Evolutionary conservation across 1,140 invertebrate genomes (phyloP).

Genomic region (Drosophila sechellia): DNA sequence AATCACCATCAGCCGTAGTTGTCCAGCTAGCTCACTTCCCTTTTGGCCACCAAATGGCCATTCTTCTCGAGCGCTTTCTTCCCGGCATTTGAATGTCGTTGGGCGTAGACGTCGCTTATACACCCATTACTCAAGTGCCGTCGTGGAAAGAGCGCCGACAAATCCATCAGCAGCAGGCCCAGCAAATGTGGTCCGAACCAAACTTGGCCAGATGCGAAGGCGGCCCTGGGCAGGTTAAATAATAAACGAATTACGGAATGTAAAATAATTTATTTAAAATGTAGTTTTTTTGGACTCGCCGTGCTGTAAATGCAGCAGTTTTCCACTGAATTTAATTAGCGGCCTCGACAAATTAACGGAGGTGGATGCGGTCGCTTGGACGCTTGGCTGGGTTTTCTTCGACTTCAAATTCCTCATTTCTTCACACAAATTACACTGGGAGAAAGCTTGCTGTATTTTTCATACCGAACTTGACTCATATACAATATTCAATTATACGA

Average conservation of each 20-base stretch:
- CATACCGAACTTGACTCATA: too few relatives aligned
- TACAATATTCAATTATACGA: too few relatives aligned
- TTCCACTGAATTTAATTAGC: conserved; percentile 82
- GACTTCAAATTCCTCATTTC: conserved; percentile 12
- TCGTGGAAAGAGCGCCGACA: conserved; percentile 56
- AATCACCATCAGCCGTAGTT: conserved; percentile 40
- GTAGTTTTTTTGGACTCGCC: conserved; percentile 35
- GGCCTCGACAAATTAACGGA: conserved; percentile 70
- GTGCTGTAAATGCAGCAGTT: conserved; percentile 69
- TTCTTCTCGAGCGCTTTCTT: background rate
- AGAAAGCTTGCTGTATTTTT: background rate
- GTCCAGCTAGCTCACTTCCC: conserved; percentile 24
- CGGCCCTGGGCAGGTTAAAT: conserved; percentile 48
- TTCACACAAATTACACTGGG: background rate
- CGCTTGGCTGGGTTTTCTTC: conserved; percentile 71
- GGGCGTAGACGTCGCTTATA: conserved; percentile 67
- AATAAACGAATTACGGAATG: conserved; percentile 73
- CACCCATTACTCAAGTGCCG: conserved; percentile 72
- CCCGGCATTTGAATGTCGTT: conserved; percentile 30
- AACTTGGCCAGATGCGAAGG: conserved; percentile 40
- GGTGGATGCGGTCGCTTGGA: conserved; percentile 79
- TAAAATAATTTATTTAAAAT: conserved; percentile 68
- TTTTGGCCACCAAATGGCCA: conserved; percentile 14
- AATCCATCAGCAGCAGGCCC: conserved; percentile 67
- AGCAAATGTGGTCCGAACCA: conserved; percentile 25